Evolutionary conservation across 2,888 invertebrate species (phyloP).

Genomic region (Arge pagana): DNA sequence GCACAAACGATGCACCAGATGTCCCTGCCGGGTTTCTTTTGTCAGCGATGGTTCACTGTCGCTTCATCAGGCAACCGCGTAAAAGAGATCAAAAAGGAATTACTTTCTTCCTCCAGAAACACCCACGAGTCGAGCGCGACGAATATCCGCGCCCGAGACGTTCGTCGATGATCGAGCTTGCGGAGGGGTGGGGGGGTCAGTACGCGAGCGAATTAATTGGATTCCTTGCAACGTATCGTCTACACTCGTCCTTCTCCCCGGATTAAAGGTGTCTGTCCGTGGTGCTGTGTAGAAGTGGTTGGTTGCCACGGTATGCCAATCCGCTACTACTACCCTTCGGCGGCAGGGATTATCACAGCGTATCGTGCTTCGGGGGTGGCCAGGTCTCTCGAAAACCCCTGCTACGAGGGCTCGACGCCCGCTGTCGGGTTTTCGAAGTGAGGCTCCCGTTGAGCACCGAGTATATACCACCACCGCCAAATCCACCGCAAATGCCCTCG

Average conservation of each 20-base stretch:
- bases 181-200: constrained; percentile 11
- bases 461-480: constrained; percentile 48
- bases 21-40: constrained; percentile 54
- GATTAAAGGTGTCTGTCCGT: constrained; percentile 14
- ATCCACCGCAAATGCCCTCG: constrained; percentile 58
- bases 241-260: too few relatives aligned
- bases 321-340: constrained; percentile 12
- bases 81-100: constrained; percentile 21
- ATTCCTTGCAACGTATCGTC: too few relatives aligned
- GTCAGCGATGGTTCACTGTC: constrained; percentile 24
- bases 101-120: too few relatives aligned
- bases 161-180: too few relatives aligned
- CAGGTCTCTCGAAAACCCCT: constrained; percentile 18
- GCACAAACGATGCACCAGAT: constrained; percentile 53
- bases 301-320: constrained; percentile 14
- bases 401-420: constrained; percentile 17
- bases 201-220: constrained; percentile 25
- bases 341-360: constrained; percentile 15
- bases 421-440: constrained; percentile 37
- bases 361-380: constrained; percentile 14
- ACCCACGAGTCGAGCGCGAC: too few relatives aligned
- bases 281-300: constrained; percentile 19
- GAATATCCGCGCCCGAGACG: too few relatives aligned
- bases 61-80: constrained; percentile 1
- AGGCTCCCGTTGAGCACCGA: constrained; percentile 45